Evolutionary conservation across 1,140 invertebrate genomes (phyloP).

Genomic region (Achatina immaculata): DNA sequence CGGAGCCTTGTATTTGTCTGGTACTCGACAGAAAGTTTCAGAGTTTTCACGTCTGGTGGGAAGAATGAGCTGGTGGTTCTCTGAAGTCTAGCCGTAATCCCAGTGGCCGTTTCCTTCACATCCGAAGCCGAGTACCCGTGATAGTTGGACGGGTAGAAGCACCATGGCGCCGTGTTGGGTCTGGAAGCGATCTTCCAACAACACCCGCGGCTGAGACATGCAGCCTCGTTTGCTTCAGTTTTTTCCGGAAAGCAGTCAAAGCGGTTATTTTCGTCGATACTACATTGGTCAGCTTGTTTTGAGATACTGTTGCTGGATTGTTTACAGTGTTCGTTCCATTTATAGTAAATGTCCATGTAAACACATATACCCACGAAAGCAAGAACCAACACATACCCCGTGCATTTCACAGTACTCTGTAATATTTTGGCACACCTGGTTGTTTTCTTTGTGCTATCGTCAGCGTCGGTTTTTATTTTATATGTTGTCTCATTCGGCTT

Average conservation of each 20-base stretch:
- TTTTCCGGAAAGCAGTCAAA: slow-evolving; percentile 84
- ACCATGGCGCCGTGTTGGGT: slow-evolving; percentile 47
- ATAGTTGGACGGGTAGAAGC: slow-evolving; percentile 53
- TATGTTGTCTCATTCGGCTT: neutral
- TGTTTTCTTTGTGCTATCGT: neutral
- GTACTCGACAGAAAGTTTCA: slow-evolving; percentile 51
- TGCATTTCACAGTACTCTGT: neutral
- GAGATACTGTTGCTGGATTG: neutral
- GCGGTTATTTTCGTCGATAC: slow-evolving; percentile 27
- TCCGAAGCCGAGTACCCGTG: slow-evolving; percentile 47
- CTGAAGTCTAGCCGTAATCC: slow-evolving; percentile 43
- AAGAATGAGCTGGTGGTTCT: slow-evolving; percentile 45
- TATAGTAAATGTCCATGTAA: neutral
- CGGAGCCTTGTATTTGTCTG: slow-evolving; percentile 48
- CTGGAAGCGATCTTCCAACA: slow-evolving; percentile 74
- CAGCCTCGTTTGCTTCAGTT: slow-evolving; percentile 74
- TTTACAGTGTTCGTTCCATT: neutral
- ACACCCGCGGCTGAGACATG: slow-evolving; percentile 80
- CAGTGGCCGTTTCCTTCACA: slow-evolving; percentile 32
- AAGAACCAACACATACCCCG: neutral
- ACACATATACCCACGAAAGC: neutral
- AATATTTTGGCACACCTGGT: neutral
- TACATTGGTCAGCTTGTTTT: slow-evolving; percentile 18
- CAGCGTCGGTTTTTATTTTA: neutral
- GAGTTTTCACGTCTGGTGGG: slow-evolving; percentile 50